phyloP scores from a whole-genome alignment of 1,140 invertebrate genomes.

The Pogonomyrmex californicus region DNA sequence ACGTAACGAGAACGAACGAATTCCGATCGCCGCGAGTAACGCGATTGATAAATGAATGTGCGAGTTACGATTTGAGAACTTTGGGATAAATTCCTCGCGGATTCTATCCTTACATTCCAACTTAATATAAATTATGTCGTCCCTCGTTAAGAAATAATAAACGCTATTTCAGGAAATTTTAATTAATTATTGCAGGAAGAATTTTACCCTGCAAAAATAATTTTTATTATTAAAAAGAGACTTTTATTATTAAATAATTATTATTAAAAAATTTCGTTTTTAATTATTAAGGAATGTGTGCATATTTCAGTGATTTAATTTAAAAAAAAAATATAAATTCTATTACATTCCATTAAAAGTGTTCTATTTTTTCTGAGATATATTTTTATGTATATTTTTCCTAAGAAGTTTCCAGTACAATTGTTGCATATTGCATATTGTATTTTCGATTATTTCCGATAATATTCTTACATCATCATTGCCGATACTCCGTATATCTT shows the following conservation, averaged over 20 bases:
- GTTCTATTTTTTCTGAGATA: neutral
- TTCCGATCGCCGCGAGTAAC: slow-evolving; percentile 3
- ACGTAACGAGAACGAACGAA: slow-evolving; percentile 21
- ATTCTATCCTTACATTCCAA: neutral
- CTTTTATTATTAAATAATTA: neutral
- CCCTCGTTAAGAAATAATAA: neutral
- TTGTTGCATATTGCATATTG: neutral
- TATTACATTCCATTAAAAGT: neutral
- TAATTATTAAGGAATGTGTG: neutral
- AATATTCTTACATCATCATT: slow-evolving; percentile 20
- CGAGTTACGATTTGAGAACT: slow-evolving; percentile 19
- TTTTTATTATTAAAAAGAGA: slow-evolving; percentile 19
- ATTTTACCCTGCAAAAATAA: neutral
- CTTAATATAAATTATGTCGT: slow-evolving; percentile 16
- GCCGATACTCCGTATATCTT: neutral
- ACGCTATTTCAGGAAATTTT: neutral
- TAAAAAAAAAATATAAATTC: neutral
- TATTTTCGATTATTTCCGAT: neutral
- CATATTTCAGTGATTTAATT: neutral
- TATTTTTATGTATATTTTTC: neutral
- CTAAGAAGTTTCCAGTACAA: too few relatives aligned
- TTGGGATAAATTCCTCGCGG: neutral
- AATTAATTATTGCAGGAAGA: neutral
- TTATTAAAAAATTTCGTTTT: neutral
- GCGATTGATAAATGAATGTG: slow-evolving; percentile 44